Conservation (phyloP, 2,888 invertebrate species). For the Copidosoma aretas region DNA sequence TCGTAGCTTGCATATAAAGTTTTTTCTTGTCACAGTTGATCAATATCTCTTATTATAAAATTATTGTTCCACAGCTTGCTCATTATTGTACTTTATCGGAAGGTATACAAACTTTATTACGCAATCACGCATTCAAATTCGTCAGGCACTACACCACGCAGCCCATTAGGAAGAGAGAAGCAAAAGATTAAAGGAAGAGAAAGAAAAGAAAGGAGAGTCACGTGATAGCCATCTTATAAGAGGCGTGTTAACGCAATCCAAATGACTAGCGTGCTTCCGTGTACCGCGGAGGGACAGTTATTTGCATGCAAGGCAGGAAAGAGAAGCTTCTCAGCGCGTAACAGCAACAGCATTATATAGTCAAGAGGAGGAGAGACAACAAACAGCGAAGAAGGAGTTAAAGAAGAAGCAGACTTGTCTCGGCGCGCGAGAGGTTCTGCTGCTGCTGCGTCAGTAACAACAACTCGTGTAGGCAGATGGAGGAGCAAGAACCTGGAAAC, state of each 20-base stretch:
- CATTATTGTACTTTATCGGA: no score
- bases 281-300: neutral
- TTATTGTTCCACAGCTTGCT: no score
- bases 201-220: neutral
- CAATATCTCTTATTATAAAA: no score
- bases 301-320: neutral
- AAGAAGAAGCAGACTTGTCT: no score
- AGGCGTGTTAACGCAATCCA: no score
- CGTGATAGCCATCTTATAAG: no score
- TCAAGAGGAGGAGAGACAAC: neutral
- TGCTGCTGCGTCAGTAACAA: neutral
- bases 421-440: slow-evolving; percentile 12
- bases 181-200: neutral
- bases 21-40: no score
- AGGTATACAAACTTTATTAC: no score
- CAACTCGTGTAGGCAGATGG: slow-evolving; percentile 35
- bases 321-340: neutral
- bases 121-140: no score
- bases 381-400: no score
- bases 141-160: neutral
- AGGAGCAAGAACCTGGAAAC: slow-evolving; percentile 38
- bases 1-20: no score
- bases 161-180: neutral
- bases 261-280: no score
- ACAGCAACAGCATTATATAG: neutral